phyloP scores from a whole-genome alignment of 2,888 invertebrate genomes.

The Drepanosiphum platanoidis region DNA sequence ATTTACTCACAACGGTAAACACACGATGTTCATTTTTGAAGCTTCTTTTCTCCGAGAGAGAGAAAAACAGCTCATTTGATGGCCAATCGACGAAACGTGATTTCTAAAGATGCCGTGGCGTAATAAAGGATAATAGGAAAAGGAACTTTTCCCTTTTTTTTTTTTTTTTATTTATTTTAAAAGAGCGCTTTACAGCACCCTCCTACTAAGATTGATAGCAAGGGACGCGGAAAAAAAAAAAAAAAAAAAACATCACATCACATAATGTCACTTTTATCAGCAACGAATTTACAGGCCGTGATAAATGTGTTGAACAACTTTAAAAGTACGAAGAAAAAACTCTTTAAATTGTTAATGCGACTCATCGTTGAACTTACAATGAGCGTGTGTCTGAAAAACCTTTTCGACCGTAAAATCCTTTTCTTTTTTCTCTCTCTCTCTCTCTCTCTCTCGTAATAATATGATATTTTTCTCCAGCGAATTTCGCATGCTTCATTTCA shows the following conservation, averaged over 20 bases:
- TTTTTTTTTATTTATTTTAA: conserved; percentile 41
- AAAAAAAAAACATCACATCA: conserved; percentile 40
- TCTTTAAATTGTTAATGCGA: conserved; percentile 31
- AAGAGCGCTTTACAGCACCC: background rate
- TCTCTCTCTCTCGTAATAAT: too few relatives aligned
- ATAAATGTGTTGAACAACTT: conserved; percentile 49
- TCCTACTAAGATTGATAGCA: conserved; percentile 40
- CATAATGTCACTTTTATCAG: conserved; percentile 49
- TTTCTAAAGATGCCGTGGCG: background rate
- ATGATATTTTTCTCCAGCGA: background rate
- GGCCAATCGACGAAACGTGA: background rate
- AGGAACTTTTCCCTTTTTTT: too few relatives aligned
- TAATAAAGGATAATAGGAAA: conserved; percentile 6
- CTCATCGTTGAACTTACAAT: conserved; percentile 10
- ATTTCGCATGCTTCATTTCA: background rate
- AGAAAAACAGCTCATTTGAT: background rate
- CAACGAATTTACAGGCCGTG: conserved; percentile 34
- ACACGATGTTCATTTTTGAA: background rate
- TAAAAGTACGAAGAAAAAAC: background rate
- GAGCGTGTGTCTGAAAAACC: conserved; percentile 6
- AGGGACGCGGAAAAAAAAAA: conserved; percentile 14
- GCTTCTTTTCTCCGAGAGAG: background rate
- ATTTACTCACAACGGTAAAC: background rate
- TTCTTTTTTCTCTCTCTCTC: background rate
- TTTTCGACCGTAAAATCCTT: background rate